Evolutionary conservation across 2,113 vertebrate species (phyloP).

Genomic region (Pelobates fuscus): DNA sequence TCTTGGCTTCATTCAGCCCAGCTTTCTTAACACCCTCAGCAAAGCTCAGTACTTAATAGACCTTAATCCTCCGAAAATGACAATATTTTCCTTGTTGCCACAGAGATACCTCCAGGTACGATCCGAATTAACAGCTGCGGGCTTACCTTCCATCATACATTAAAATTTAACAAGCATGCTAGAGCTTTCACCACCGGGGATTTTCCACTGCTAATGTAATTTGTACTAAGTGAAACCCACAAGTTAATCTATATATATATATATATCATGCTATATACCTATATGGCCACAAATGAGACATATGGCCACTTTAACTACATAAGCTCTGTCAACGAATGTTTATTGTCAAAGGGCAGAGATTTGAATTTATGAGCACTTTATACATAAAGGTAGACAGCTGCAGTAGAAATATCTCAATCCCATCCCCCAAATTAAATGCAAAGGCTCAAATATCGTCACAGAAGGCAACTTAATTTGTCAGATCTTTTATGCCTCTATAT

Average conservation of each 20-base stretch:
- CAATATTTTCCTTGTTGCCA: constrained; percentile 40
- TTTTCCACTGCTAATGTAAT: constrained; percentile 40
- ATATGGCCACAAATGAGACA: constrained; percentile 18
- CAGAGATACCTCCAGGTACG: background rate
- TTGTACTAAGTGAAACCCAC: constrained; percentile 29
- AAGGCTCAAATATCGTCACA: background rate
- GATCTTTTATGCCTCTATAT: too few species aligned
- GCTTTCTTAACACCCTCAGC: background rate
- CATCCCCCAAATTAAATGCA: constrained; percentile 7
- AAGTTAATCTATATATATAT: constrained; percentile 39
- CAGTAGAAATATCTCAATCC: background rate
- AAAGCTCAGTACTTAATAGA: constrained; percentile 3
- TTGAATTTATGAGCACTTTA: constrained; percentile 13
- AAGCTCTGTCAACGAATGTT: background rate
- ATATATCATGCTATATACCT: constrained; percentile 34
- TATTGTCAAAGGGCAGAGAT: background rate
- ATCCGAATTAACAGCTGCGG: constrained; percentile 5
- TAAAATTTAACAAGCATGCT: constrained; percentile 35
- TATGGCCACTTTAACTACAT: constrained; percentile 5
- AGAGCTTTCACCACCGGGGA: constrained; percentile 45
- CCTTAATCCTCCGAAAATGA: constrained; percentile 8
- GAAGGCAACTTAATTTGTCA: background rate
- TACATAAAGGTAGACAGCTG: constrained; percentile 19
- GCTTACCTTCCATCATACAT: constrained; percentile 20
- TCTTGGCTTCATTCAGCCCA: background rate